A percentile compares a stretch with the other conserved stretches of the same genome.
Evolutionary conservation across 2,113 vertebrate genomes (phyloP).

Genomic region (Herpailurus yagouaroundi): DNA sequence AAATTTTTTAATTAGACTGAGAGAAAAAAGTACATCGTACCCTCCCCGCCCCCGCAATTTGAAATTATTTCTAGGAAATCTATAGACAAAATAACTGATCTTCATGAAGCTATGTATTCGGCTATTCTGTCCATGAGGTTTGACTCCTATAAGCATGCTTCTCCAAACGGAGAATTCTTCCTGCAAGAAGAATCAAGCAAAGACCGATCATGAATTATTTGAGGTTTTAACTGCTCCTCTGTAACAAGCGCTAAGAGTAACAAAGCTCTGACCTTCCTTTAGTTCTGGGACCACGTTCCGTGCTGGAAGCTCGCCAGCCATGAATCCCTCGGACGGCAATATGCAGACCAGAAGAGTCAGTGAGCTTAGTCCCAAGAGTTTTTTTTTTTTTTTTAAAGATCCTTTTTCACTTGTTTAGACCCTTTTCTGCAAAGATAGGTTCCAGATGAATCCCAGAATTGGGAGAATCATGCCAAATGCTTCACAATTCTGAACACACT

Average conservation of each 20-base stretch:
- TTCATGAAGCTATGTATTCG: neutral
- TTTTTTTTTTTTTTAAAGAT: neutral
- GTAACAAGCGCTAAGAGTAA: neutral
- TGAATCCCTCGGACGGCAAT: neutral
- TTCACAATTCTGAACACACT: slow-evolving; percentile 48
- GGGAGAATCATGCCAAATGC: neutral
- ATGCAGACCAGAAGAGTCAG: neutral
- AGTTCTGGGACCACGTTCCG: neutral
- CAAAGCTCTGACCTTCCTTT: neutral
- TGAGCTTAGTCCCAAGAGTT: neutral
- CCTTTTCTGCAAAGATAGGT: neutral
- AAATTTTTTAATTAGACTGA: neutral
- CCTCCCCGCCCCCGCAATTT: neutral
- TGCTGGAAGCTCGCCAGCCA: neutral
- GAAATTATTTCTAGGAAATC: slow-evolving; percentile 27
- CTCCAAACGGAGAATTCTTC: neutral
- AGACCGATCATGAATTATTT: neutral
- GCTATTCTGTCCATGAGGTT: neutral
- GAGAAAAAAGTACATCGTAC: neutral
- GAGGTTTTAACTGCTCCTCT: neutral
- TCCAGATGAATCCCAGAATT: slow-evolving; percentile 2
- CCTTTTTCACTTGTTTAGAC: neutral
- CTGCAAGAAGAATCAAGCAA: neutral
- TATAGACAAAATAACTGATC: neutral
- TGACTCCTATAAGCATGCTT: neutral